Base-by-base conservation (phyloP, 2,888 invertebrate genomes). In the Augiades crinisus region DNA sequence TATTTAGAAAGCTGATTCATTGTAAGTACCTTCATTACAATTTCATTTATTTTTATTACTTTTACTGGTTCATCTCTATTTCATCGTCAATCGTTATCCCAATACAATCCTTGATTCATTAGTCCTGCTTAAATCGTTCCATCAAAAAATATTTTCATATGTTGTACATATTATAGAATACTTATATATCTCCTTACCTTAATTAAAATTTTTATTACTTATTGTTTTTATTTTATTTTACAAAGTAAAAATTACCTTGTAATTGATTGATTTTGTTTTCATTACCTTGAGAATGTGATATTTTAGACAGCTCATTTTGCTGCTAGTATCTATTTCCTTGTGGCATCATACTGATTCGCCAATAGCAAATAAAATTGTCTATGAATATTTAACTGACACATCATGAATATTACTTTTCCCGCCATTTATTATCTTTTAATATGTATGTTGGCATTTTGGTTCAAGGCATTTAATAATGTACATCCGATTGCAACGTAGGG, bases 401-500 rank as follows among this genome's bases (percentile, higher is more conserved):
- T n/a, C n/a, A n/a, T n/a, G n/a, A n/a, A n/a, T n/a, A n/a, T n/a
- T n/a, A n/a, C n/a, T n/a, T n/a, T 44, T 44, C 43, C 16, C 19
- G 14, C 17, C 24, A 17, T n/a, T n/a, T n/a, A 14, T 19, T 24
- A 14, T 19, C 30, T 52, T 21, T 56, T 41, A 52, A 45, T 45
- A 45, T 47, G 16, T 44, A 34, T 33, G 27, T 53, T 27, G 49
- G 41, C 8, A 12, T 31, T 10, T 40, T 10, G 3, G 12, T 13
- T 24, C 40, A 47, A 47, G 14, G 40, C 19, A 30, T 16, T 53
- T 34, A 55, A 12, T 47, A 43, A 40, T 33, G n/a, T 53, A 56
- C 53, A 37, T 41, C 46, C 54, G 54, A 38, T 36, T 46, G 24
- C 36, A 36, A 46, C 22, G 34, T 90, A 97, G 98, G 98, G 76